Conservation (phyloP, 2,888 invertebrate genomes). For the Andrena flavipes region DNA sequence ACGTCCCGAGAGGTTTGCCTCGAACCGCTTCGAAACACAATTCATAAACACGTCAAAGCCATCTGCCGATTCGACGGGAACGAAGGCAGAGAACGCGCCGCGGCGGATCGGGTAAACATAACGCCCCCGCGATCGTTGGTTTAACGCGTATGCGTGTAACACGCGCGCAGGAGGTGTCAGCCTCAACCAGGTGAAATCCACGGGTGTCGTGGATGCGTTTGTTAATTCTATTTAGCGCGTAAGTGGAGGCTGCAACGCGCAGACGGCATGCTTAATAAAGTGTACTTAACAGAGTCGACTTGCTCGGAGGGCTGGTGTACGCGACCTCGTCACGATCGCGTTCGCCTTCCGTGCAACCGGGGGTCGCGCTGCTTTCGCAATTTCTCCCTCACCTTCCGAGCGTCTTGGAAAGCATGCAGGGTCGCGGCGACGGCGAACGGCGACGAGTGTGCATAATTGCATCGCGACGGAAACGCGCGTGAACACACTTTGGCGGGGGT, state of each 20-base stretch:
- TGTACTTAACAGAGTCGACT: conserved; percentile 73
- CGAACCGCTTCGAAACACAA: no score
- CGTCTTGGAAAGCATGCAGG: conserved; percentile 58
- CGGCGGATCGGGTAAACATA: conserved; percentile 39
- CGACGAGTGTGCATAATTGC: conserved; percentile 67
- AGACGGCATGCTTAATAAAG: conserved; percentile 80
- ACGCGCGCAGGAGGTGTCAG: conserved; percentile 61
- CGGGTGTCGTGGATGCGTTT: conserved; percentile 73
- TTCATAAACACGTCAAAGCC: no score
- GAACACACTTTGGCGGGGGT: no score
- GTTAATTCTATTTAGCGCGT: conserved; percentile 78
- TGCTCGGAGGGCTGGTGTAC: conserved; percentile 40
- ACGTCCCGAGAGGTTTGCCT: no score
- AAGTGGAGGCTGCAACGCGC: conserved; percentile 75
- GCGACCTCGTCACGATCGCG: conserved; percentile 71
- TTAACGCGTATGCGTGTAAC: conserved; percentile 48
- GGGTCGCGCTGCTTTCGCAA: conserved; percentile 26
- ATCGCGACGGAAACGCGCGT: conserved; percentile 45
- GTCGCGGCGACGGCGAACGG: conserved; percentile 10
- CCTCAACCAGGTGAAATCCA: conserved; percentile 52
- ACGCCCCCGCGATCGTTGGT: conserved; percentile 53
- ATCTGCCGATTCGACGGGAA: no score
- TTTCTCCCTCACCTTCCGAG: not conserved
- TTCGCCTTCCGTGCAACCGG: conserved; percentile 56
- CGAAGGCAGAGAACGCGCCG: not conserved